Conservation (phyloP, 2,113 vertebrate species). For the Peromyscus maniculatus region DNA sequence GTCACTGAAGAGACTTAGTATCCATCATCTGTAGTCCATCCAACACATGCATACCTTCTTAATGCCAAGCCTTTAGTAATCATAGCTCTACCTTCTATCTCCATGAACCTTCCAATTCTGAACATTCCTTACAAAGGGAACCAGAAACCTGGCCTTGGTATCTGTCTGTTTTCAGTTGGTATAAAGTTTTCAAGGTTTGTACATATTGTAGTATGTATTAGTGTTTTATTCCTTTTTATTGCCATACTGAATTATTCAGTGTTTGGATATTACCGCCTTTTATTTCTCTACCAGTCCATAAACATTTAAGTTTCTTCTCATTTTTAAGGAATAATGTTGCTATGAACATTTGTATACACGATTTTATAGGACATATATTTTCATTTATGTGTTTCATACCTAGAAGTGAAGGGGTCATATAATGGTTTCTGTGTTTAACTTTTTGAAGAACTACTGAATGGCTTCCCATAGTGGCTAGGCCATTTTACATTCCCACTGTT, state of each 20-base stretch:
- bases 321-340: neutral
- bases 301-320: neutral
- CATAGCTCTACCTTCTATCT: neutral
- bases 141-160: neutral
- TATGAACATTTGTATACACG: neutral
- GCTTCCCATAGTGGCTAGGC: neutral
- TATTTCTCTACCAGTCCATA: neutral
- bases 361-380: slow-evolving; percentile 36
- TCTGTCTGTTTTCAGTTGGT: slow-evolving; percentile 13
- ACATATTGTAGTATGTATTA: neutral
- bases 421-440: slow-evolving; percentile 1
- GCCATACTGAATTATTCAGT: neutral
- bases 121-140: slow-evolving; percentile 1
- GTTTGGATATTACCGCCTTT: neutral
- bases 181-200: slow-evolving; percentile 19
- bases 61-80: neutral
- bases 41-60: neutral
- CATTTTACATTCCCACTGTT: neutral
- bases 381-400: neutral
- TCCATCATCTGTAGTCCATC: neutral
- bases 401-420: neutral
- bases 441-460: neutral
- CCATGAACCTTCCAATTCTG: neutral
- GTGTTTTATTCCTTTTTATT: slow-evolving; percentile 33
- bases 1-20: neutral